Conservation (phyloP, 2,888 invertebrate species). For the Amphipyra tragopoginis region DNA sequence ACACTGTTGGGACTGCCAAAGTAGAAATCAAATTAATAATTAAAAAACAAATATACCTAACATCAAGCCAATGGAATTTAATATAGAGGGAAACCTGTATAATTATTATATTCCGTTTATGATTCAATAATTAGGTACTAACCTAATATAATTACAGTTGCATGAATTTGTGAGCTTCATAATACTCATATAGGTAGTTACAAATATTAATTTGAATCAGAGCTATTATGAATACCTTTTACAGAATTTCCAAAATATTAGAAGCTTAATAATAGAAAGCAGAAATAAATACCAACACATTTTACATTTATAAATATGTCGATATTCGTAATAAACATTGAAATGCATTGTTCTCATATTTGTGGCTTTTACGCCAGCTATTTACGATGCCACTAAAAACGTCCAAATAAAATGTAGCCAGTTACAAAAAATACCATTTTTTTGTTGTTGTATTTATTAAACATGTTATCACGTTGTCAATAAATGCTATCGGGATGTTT, state of each 20-base stretch:
- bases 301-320: background rate
- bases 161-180: background rate
- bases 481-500: constrained; percentile 56
- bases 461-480: constrained; percentile 55
- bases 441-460: constrained; percentile 22
- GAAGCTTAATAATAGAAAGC: background rate
- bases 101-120: no score
- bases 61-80: background rate
- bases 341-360: constrained; percentile 31
- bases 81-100: background rate
- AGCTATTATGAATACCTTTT: background rate
- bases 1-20: no score
- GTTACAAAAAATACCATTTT: constrained; percentile 1
- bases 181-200: background rate
- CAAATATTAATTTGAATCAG: no score
- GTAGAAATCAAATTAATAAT: no score
- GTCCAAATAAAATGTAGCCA: constrained; percentile 28
- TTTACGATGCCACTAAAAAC: constrained; percentile 39
- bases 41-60: no score
- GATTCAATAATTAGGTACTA: no score
- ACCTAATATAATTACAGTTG: background rate
- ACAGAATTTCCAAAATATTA: constrained; percentile 4
- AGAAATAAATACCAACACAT: background rate
- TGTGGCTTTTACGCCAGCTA: constrained; percentile 29
- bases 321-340: constrained; percentile 19